Evolutionary conservation across 1,140 invertebrate species (phyloP).

Genomic region (Odontomachus brunneus): DNA sequence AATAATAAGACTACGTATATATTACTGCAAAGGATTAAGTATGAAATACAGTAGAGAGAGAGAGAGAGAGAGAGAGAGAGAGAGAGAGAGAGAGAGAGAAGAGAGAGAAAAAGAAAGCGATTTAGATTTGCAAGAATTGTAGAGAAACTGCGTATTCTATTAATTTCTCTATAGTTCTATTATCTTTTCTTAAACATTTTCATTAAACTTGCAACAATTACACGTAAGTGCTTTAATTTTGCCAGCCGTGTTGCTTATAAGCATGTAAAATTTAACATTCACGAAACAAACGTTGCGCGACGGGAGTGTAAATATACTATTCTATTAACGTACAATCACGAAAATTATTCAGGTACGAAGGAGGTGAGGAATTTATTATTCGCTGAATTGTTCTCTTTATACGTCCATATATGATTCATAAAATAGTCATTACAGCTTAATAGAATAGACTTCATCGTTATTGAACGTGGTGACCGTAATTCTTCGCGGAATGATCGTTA

Average conservation of each 20-base stretch:
- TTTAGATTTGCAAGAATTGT: conserved; percentile 2
- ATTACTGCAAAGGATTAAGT: conserved; percentile 3
- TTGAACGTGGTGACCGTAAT: no score
- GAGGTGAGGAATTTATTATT: no score
- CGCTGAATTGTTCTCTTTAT: no score
- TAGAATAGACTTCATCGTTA: no score
- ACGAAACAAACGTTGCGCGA: no score
- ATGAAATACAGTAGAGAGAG: conserved; percentile 12
- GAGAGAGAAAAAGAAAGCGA: neutral
- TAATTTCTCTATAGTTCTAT: neutral
- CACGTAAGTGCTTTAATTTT: neutral
- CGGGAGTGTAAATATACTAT: no score
- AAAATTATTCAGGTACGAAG: no score
- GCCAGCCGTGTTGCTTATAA: neutral
- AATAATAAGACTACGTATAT: conserved; percentile 39
- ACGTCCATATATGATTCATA: no score
- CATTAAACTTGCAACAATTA: neutral
- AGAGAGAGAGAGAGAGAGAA: neutral
- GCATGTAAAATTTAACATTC: no score
- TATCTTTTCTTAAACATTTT: neutral
- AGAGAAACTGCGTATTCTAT: neutral
- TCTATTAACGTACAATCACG: no score
- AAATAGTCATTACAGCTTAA: no score
- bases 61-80: conserved; percentile 15
- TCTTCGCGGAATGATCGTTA: no score